A percentile compares a stretch with the other conserved stretches of the same genome.
phyloP scores from a whole-genome alignment of 2,113 vertebrate genomes.

The Bothrops jararaca region DNA sequence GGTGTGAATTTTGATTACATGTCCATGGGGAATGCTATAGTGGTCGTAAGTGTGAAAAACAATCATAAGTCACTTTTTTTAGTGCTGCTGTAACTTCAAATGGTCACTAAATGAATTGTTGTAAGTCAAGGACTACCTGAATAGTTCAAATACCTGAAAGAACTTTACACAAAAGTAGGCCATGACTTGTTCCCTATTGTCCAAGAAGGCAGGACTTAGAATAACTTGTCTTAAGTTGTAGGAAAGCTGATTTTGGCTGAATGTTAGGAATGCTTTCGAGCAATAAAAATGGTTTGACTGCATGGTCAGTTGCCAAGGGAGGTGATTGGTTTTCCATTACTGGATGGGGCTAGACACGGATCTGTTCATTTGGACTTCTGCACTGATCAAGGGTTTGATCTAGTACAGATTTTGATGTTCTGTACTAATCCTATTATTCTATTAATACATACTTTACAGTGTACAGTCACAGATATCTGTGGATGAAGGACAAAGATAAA shows the following conservation, averaged over 20 bases:
- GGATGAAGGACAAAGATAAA: neutral
- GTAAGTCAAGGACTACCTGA: neutral
- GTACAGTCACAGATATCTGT: neutral
- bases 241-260: neutral
- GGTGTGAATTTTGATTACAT: neutral
- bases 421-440: neutral
- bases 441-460: neutral
- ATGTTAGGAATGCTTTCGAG: neutral
- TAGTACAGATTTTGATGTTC: neutral
- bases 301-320: neutral
- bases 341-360: neutral
- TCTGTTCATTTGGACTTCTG: neutral
- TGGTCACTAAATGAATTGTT: neutral
- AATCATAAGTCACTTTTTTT: neutral
- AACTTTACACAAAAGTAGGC: neutral
- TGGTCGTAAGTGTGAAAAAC: neutral
- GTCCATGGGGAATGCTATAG: neutral
- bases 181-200: neutral
- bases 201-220: neutral
- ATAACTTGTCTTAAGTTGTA: neutral
- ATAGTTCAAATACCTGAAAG: neutral
- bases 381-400: neutral
- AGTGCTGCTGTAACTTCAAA: neutral
- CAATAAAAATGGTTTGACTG: neutral
- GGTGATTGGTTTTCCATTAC: neutral